These are phyloP conservation scores for Gymnarchus niloticus DNA, from an alignment of 2,113 vertebrate species.

Conservation along the genomic window DNA sequence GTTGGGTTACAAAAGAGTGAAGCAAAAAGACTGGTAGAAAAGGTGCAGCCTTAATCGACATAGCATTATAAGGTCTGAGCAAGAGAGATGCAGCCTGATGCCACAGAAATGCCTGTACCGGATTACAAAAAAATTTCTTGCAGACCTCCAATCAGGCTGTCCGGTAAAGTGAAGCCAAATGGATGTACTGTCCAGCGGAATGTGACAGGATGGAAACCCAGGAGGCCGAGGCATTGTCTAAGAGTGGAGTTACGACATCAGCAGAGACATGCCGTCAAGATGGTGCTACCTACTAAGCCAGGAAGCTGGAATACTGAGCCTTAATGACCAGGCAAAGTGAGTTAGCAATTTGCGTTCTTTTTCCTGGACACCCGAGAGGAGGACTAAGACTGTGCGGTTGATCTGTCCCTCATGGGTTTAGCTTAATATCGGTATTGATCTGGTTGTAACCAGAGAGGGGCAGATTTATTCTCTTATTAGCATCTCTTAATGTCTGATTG, in stretches of 20 bases:
- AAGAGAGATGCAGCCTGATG: background rate
- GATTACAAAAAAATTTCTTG: background rate
- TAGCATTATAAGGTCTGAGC: no score
- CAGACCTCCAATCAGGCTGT: background rate
- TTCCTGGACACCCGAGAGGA: slow-evolving; percentile 48
- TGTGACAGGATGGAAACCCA: background rate
- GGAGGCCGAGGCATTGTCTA: background rate
- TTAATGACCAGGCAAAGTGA: background rate
- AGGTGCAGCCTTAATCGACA: no score
- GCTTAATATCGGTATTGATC: slow-evolving; percentile 68
- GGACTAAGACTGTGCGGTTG: slow-evolving; percentile 40
- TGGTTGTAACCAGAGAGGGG: slow-evolving; percentile 41
- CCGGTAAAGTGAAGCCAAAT: background rate
- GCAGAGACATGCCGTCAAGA: background rate
- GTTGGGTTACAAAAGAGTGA: background rate
- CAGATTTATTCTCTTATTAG: slow-evolving; percentile 64
- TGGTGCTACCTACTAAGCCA: background rate
- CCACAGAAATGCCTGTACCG: background rate
- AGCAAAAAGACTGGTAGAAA: no score
- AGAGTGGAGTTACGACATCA: background rate
- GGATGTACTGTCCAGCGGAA: background rate
- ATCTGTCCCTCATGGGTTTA: slow-evolving; percentile 49
- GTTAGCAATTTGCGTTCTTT: slow-evolving; percentile 4
- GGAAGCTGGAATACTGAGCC: background rate
- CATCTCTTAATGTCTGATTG: slow-evolving; percentile 53